These are phyloP conservation scores for Ganaspis brasiliensis DNA, from an alignment of 2,888 invertebrate species.

Conservation along the genomic window DNA sequence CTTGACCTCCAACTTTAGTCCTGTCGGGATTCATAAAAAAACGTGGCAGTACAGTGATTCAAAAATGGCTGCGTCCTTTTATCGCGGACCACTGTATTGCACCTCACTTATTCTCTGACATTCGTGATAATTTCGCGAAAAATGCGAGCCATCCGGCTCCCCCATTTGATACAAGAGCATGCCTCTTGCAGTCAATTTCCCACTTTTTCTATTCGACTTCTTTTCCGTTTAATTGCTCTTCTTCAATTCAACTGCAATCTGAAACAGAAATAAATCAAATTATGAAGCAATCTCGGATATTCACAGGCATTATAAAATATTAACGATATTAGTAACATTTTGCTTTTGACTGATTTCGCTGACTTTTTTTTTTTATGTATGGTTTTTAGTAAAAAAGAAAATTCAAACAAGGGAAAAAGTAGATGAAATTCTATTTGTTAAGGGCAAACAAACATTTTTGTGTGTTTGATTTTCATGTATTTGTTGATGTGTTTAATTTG, in stretches of 20 bases:
- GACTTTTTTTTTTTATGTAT: too few species aligned
- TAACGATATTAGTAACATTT: too few species aligned
- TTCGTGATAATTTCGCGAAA: conserved; percentile 51
- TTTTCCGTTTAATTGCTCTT: not conserved
- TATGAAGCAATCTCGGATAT: not conserved
- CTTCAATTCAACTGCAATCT: conserved; percentile 9
- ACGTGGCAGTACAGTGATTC: conserved; percentile 52
- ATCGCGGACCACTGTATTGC: conserved; percentile 47
- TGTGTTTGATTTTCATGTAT: too few species aligned
- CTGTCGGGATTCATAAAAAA: conserved; percentile 67
- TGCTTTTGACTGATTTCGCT: too few species aligned
- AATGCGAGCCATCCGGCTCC: conserved; percentile 64
- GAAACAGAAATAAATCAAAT: not conserved
- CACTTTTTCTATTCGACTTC: not conserved
- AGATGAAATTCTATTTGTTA: not conserved
- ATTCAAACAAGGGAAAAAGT: not conserved
- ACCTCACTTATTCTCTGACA: conserved; percentile 54
- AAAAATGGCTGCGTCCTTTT: conserved; percentile 56
- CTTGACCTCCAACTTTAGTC: conserved; percentile 54
- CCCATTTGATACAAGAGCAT: conserved; percentile 64
- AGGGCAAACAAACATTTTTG: not conserved
- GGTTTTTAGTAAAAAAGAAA: too few species aligned
- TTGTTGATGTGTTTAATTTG: not conserved
- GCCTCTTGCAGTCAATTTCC: conserved; percentile 46
- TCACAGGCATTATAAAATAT: too few species aligned